These are phyloP conservation scores for Astropecten irregularis DNA, from an alignment of 53 echinoderm and acorn worm genomes.

Conservation along the genomic window DNA sequence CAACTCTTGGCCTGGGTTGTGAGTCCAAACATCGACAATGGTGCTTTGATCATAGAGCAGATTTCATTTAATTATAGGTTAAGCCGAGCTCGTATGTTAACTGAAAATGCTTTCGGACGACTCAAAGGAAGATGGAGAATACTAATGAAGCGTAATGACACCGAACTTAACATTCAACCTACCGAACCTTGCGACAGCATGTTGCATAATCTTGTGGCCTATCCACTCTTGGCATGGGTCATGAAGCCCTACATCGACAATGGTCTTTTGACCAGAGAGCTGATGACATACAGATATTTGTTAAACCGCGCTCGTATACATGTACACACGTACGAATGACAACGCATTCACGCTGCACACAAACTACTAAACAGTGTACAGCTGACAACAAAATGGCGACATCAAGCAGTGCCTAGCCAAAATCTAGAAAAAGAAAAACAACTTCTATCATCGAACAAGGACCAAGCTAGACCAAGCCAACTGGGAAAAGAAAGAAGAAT, in stretches of 20 bases:
- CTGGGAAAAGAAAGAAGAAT: conserved; percentile 2
- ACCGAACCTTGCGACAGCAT: conserved; percentile 45
- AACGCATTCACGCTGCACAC: too few species aligned
- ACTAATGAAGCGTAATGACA: conserved; percentile 62
- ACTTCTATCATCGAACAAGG: too few species aligned
- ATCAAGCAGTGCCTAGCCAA: too few species aligned
- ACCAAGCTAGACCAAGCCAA: background rate
- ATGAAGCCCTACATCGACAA: too few species aligned
- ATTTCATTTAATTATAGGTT: conserved; percentile 55
- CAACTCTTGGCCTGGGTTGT: too few species aligned
- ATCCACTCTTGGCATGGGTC: too few species aligned
- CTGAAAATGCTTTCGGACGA: conserved; percentile 68
- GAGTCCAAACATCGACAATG: too few species aligned
- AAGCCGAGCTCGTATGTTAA: conserved; percentile 64
- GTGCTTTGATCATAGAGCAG: conserved; percentile 23
- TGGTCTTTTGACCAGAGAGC: conserved; percentile 17
- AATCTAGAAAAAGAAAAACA: too few species aligned
- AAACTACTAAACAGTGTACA: too few species aligned
- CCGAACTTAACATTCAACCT: conserved; percentile 18
- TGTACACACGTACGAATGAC: too few species aligned
- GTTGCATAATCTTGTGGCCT: conserved; percentile 72
- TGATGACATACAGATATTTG: conserved; percentile 44
- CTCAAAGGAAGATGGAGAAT: conserved; percentile 76
- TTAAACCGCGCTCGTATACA: conserved; percentile 65
- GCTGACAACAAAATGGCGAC: too few species aligned